Evolutionary conservation across 2,797 vertebrate genomes (phyloP), one percentile per base, ranked within the genome.

Genomic region (Alca torda): DNA sequence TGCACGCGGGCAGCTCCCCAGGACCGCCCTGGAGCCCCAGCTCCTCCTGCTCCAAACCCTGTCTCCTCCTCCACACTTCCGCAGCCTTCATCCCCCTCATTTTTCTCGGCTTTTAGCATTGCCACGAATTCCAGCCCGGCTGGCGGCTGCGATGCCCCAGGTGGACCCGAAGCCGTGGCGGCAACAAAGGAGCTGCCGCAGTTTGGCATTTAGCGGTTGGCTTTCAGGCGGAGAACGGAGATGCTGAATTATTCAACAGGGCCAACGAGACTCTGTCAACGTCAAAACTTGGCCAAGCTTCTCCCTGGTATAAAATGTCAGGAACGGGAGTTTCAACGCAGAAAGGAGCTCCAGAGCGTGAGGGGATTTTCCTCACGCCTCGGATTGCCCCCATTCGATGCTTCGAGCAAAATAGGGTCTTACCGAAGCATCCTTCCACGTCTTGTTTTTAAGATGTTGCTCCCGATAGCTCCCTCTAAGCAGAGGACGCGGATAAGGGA

Each of bases 1-100:
- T 7, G 16, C 39, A 48, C 5, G 2, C 14, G 2, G 2, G 4
- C 9, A 8, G 41, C 19, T 50, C 18, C 79, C n/a, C 0, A 1
- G 26, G 31, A n/a, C 30, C 11, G 39, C 11, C n/a, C 54, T 10
- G 25, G 24, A 72, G 46, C 45, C 59, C 21, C 46, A 77, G 60
- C 14, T 53, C 15, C 53, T 41, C 57, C 67, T 25, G 41, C 64
- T 41, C 74, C 51, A 61, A 80, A 41, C 19, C 11, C 17, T 2
- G 2, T 11, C 56, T 46, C 23, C 65, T 43, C 45, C 37, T 63
- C 64, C 63, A 15, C 6, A 0, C 13, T 20, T 53, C 3, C 14
- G 4, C 5, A 5, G 6, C n/a, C 13, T 80, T 17, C 56, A 46
- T 13, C 63, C 43, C 18, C 51, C 33, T 7, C 1, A 12, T 59